A percentile compares a stretch with the other conserved stretches of the same genome.
Conservation (phyloP, 2,113 vertebrate species). For the Rhinolophus ferrumequinum region DNA sequence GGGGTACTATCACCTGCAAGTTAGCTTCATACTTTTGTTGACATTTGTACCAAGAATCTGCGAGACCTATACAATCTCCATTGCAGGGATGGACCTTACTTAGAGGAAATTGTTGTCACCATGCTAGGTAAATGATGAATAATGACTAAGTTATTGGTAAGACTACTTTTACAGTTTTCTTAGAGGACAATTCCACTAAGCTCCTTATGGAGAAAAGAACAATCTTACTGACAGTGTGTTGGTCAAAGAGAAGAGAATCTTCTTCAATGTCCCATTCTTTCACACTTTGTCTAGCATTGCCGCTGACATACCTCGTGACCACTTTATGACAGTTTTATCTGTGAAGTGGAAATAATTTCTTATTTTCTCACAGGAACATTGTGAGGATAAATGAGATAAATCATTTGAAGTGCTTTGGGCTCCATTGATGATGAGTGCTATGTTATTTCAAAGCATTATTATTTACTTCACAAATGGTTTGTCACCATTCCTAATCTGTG, state of each 20-base stretch:
- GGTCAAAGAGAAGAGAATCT: neutral
- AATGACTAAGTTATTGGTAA: neutral
- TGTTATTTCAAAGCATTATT: conserved; percentile 53
- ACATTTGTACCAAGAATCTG: neutral
- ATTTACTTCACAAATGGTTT: conserved; percentile 50
- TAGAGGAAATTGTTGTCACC: neutral
- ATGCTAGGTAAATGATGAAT: neutral
- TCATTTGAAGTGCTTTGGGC: conserved; percentile 50
- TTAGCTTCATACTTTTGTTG: neutral
- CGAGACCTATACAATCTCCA: neutral
- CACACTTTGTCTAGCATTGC: neutral
- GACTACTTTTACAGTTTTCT: neutral
- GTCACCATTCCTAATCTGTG: conserved; percentile 33
- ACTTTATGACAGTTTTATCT: neutral
- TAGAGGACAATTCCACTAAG: neutral
- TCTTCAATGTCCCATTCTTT: neutral
- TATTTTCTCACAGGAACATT: neutral
- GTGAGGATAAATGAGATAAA: conserved; percentile 26
- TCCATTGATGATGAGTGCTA: neutral
- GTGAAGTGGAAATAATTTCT: neutral
- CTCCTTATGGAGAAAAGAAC: neutral
- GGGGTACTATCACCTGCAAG: neutral
- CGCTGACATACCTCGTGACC: neutral
- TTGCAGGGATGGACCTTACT: neutral
- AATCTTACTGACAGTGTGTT: neutral